Conservation (phyloP, 2,888 invertebrate genomes). For the Podabrus alpinus region DNA sequence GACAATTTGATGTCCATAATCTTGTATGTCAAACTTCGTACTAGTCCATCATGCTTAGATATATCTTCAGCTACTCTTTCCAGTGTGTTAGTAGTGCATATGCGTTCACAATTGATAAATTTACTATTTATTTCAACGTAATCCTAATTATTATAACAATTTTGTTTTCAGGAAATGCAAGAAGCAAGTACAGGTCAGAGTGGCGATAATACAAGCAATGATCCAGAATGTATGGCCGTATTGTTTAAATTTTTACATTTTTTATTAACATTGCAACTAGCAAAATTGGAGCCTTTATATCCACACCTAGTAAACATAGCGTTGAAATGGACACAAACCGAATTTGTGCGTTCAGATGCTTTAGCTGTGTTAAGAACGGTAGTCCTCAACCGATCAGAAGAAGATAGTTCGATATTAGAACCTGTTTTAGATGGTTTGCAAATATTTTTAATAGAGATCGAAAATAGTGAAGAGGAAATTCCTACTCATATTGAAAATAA, state of each 20-base stretch:
- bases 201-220: conserved; percentile 35
- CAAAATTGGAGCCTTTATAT: conserved; percentile 52
- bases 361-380: conserved; percentile 54
- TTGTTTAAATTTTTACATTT: conserved; percentile 59
- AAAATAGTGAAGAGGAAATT: conserved; percentile 45
- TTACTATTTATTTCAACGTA: neutral
- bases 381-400: conserved; percentile 46
- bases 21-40: no score
- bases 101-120: neutral
- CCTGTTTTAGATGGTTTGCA: conserved; percentile 50
- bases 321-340: conserved; percentile 57
- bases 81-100: no score
- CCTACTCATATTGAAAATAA: conserved; percentile 47
- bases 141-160: neutral
- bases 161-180: conserved; percentile 41
- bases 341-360: conserved; percentile 56
- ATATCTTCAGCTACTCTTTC: no score
- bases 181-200: conserved; percentile 38
- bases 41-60: no score
- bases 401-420: conserved; percentile 44
- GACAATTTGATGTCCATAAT: no score
- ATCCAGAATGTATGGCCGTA: conserved; percentile 57
- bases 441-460: conserved; percentile 53
- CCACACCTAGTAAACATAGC: conserved; percentile 54
- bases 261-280: conserved; percentile 54